A percentile compares a stretch with the other conserved stretches of the same genome.
Conservation (phyloP, 2,797 vertebrate genomes). For the Arctocebus calabarensis region DNA sequence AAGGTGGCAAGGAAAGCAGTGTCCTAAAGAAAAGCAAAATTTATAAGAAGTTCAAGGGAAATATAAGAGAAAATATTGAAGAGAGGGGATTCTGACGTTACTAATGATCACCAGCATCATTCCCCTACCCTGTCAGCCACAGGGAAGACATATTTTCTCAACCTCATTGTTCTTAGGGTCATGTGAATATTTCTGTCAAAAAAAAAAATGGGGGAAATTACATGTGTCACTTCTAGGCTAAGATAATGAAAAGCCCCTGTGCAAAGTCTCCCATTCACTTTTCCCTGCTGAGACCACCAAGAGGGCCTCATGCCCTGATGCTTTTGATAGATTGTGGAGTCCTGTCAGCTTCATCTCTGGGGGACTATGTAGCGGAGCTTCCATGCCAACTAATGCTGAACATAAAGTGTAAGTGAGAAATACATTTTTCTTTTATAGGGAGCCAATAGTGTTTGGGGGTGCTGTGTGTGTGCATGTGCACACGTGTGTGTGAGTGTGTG, state of each 20-base stretch:
- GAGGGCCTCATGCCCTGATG: neutral
- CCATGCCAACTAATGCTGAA: neutral
- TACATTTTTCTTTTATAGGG: neutral
- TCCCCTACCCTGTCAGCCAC: neutral
- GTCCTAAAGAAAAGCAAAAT: neutral
- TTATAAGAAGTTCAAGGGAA: neutral
- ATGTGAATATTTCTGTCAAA: neutral
- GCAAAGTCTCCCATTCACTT: neutral
- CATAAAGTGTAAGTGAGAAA: neutral
- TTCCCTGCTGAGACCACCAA: neutral
- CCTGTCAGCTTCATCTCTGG: neutral
- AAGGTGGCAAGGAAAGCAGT: neutral
- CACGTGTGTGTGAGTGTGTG: too few species aligned
- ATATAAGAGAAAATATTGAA: neutral
- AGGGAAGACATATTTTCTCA: neutral
- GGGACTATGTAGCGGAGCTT: neutral
- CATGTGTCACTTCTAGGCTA: neutral
- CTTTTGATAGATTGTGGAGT: neutral
- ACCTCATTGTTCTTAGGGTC: neutral
- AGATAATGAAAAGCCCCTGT: neutral
- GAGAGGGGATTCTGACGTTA: too few species aligned
- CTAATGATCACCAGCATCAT: neutral
- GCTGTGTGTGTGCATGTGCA: neutral
- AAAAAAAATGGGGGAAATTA: neutral
- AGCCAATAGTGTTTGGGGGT: neutral